Evolutionary conservation across 37 sponge, comb jelly and placozoan genomes (phyloP), one percentile per base, ranked within the genome.

Genomic region (Tethya wilhelma): DNA sequence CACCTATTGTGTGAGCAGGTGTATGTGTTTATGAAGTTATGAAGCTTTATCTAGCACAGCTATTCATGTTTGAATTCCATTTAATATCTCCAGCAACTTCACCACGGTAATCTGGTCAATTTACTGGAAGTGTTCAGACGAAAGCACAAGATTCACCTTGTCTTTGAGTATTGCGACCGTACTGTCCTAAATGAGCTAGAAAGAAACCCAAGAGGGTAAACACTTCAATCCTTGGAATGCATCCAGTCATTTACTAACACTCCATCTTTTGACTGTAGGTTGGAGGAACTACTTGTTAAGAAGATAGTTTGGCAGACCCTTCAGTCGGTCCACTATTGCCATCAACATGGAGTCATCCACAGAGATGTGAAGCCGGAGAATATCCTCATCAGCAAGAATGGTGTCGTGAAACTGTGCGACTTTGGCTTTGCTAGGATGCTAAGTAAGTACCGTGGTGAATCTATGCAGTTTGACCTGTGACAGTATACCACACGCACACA

Each of bases 311-410:
- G 91, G 91, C 99, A 98, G 81, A 93, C 89, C 29, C 80, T 98
- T 1, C 84, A 88, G 38, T 96, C 80, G 3, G 88, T 98, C 32
- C 82, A 89, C 71, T 98, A 91, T 69, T 96, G 96, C 62, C 99
- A 98, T 79, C 84, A 87, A 32, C 83, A 96, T 39, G 91, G 94
- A 37, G 95, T 93, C 65, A 93, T 98, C 58, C 98, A 98, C 58
- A 79, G 98, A 12, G 98, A 98, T 83, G 94, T 98, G n/a, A 98
- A 98, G 56, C 98, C 98, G 20, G 98, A 98, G 64, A 98, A 98
- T 55, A 98, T 98, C 64, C 80, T 98, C 9, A 79, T 98, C 34
- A 79, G 78, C 44, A 95, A 88, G 69, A 85, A 86, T 45, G 96
- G 96, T 7, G 86, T 98, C 17, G 90, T 98, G 37, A 98, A 98